Conservation (phyloP, 2,888 invertebrate genomes). For the Tenodera sinensis region DNA sequence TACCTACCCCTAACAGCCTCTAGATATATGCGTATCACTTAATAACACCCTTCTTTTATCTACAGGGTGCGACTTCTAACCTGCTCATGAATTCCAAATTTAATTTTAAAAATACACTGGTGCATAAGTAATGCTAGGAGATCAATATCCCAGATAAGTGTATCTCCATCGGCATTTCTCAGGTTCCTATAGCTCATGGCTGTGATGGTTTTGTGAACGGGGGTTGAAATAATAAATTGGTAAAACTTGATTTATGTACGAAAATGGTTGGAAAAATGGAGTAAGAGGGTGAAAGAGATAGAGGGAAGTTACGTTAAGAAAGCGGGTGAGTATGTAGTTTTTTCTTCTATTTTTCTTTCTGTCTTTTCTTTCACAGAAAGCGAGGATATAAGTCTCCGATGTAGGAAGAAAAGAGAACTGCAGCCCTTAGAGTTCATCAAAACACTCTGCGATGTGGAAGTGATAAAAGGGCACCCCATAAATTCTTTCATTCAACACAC, state of each 20-base stretch:
- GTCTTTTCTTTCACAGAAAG: neutral
- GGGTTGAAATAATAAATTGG: neutral
- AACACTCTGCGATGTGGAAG: constrained; percentile 27
- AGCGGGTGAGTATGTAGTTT: neutral
- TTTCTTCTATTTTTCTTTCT: neutral
- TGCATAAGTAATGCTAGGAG: neutral
- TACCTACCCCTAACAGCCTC: too few species aligned
- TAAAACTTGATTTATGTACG: constrained; percentile 14
- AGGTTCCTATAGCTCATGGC: neutral
- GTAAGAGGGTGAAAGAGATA: neutral
- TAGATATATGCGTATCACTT: neutral
- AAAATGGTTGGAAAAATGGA: constrained; percentile 4
- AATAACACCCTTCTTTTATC: neutral
- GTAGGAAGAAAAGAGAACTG: constrained; percentile 2
- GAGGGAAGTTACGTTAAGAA: neutral
- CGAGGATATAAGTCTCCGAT: neutral
- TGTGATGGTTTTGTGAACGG: neutral
- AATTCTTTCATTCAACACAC: constrained; percentile 26
- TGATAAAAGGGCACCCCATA: constrained; percentile 28
- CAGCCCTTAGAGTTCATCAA: constrained; percentile 26
- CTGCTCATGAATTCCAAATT: neutral
- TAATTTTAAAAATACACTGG: neutral
- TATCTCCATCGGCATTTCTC: neutral
- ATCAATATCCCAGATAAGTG: neutral
- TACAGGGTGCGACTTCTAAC: neutral